phyloP scores from a whole-genome alignment of 2,113 vertebrate genomes.

The Oncorhynchus mykiss region DNA sequence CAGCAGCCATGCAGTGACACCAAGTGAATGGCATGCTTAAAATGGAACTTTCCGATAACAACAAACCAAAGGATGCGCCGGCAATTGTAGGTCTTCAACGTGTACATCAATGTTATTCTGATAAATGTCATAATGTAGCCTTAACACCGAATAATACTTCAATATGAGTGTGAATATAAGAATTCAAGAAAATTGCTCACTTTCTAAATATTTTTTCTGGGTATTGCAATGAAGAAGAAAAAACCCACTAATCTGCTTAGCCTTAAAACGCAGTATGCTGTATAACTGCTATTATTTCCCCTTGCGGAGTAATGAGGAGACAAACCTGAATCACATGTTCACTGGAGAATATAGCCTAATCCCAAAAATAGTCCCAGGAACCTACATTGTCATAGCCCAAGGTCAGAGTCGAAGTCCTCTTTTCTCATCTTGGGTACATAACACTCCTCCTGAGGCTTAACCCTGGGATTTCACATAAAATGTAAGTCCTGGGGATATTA shows the following conservation, averaged over 20 bases:
- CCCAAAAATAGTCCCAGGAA: slow-evolving; percentile 44
- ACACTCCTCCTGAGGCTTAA: too few relatives aligned
- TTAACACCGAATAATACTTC: too few relatives aligned
- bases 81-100: not conserved
- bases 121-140: too few relatives aligned
- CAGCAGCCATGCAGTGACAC: slow-evolving; percentile 23
- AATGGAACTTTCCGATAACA: not conserved
- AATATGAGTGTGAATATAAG: too few relatives aligned
- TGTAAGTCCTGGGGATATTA: not conserved
- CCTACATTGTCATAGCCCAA: slow-evolving; percentile 34
- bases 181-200: too few relatives aligned
- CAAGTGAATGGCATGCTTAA: slow-evolving; percentile 3
- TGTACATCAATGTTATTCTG: not conserved
- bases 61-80: not conserved
- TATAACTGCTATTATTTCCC: not conserved
- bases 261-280: not conserved
- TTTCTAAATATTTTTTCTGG: too few relatives aligned
- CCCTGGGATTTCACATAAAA: not conserved
- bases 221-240: too few relatives aligned
- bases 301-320: not conserved
- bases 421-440: slow-evolving; percentile 9
- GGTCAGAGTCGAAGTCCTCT: slow-evolving; percentile 31
- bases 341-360: slow-evolving; percentile 33
- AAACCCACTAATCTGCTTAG: not conserved
- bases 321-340: slow-evolving; percentile 27